Conservation (phyloP, 2,888 invertebrate species). For the Torymus texanus region DNA sequence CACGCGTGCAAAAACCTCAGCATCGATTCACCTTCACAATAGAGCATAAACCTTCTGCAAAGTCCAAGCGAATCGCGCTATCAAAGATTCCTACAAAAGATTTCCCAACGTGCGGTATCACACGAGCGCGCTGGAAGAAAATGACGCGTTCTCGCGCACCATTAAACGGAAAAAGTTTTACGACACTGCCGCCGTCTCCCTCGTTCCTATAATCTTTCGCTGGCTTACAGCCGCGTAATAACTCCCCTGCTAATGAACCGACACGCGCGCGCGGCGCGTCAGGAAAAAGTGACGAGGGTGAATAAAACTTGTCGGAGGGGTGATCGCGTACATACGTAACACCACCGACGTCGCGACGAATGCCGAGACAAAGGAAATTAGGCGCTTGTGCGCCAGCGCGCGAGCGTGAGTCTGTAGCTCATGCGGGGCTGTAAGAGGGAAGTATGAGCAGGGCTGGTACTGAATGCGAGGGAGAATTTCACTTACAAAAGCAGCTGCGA, state of each 20-base stretch:
- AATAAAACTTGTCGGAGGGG: neutral
- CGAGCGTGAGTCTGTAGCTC: neutral
- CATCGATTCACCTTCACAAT: neutral
- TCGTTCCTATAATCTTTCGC: neutral
- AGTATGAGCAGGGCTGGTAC: neutral
- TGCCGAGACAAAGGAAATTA: conserved; percentile 40
- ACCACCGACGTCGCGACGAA: neutral
- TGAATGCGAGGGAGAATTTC: too few relatives aligned
- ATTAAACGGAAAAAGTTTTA: conserved; percentile 59
- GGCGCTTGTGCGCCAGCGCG: conserved; percentile 3
- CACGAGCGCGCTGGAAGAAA: neutral
- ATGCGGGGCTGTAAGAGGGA: neutral
- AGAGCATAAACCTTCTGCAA: neutral
- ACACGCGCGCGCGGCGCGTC: neutral
- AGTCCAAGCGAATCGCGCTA: too few relatives aligned
- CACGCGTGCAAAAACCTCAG: neutral
- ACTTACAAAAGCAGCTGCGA: too few relatives aligned
- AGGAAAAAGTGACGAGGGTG: neutral
- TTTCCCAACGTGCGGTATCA: too few relatives aligned
- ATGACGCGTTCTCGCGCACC: conserved; percentile 57
- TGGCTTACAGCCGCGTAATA: conserved; percentile 28
- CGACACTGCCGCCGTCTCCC: conserved; percentile 47
- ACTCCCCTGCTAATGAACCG: conserved; percentile 47
- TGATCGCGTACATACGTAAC: neutral
- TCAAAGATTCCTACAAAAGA: too few relatives aligned